Conservation (phyloP, 2,113 vertebrate species). For the Butorides virescens region DNA sequence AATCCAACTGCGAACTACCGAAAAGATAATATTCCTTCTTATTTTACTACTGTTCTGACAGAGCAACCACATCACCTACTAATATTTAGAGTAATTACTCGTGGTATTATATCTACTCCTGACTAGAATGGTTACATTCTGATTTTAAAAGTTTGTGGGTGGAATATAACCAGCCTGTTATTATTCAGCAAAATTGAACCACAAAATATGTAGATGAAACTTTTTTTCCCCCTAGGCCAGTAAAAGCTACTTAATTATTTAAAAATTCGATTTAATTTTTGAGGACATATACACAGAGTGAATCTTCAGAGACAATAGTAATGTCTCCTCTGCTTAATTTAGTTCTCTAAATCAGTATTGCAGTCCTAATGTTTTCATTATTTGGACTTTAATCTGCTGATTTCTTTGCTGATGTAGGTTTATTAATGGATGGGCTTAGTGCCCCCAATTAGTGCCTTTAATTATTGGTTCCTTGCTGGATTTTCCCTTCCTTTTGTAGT, state of each 20-base stretch:
- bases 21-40: background rate
- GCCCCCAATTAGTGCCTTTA: slow-evolving; percentile 39
- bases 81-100: background rate
- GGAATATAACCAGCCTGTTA: background rate
- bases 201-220: background rate
- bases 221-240: background rate
- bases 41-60: background rate
- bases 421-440: slow-evolving; percentile 10
- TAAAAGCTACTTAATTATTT: slow-evolving; percentile 28
- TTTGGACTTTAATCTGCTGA: slow-evolving; percentile 35
- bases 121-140: background rate
- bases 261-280: slow-evolving; percentile 38
- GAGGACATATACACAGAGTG: background rate
- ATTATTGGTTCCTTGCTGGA: slow-evolving; percentile 33
- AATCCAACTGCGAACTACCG: background rate
- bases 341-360: slow-evolving; percentile 15
- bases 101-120: background rate
- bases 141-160: background rate
- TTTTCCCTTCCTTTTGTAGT: background rate
- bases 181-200: background rate
- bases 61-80: background rate
- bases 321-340: background rate
- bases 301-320: slow-evolving; percentile 16
- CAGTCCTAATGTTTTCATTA: slow-evolving; percentile 51
- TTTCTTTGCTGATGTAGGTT: background rate